A percentile compares a stretch with the other conserved stretches of the same genome.
Evolutionary conservation across 2,888 invertebrate species (phyloP).

Genomic region (Augiades crinisus): DNA sequence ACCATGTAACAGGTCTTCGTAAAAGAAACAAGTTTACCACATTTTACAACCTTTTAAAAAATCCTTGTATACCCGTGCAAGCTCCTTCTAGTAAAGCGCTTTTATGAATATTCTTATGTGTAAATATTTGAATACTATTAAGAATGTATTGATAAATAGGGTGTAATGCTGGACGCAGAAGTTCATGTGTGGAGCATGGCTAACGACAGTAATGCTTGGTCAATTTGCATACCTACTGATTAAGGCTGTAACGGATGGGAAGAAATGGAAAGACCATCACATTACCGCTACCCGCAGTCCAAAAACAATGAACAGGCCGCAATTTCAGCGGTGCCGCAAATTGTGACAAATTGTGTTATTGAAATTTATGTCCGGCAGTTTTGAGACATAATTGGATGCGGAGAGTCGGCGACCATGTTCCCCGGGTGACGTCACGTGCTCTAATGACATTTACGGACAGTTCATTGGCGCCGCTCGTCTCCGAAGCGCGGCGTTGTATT

Average conservation of each 20-base stretch:
- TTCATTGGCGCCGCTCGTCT: conserved; percentile 64
- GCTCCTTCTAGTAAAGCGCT: not conserved
- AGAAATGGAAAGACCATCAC: conserved; percentile 17
- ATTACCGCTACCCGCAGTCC: conserved; percentile 9
- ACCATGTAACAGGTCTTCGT: not conserved
- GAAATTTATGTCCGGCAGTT: conserved; percentile 74
- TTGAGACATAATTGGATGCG: conserved; percentile 73
- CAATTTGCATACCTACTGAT: no score
- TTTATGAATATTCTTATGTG: not conserved
- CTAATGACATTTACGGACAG: conserved; percentile 72
- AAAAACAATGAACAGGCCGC: conserved; percentile 21
- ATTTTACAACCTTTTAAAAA: conserved; percentile 6
- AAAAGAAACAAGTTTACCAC: not conserved
- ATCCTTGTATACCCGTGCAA: not conserved
- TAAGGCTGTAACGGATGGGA: no score
- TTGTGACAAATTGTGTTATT: conserved; percentile 74
- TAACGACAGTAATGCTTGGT: no score
- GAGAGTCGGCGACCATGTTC: conserved; percentile 61
- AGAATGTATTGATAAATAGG: not conserved
- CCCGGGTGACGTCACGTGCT: conserved; percentile 65
- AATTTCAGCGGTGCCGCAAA: conserved; percentile 49
- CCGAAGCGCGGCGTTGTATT: conserved; percentile 47
- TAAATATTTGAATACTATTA: not conserved
- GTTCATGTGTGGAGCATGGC: no score
- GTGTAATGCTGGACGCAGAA: no score